Evolutionary conservation across 1,140 invertebrate genomes (phyloP).

Genomic region (Microplitis mediator): DNA sequence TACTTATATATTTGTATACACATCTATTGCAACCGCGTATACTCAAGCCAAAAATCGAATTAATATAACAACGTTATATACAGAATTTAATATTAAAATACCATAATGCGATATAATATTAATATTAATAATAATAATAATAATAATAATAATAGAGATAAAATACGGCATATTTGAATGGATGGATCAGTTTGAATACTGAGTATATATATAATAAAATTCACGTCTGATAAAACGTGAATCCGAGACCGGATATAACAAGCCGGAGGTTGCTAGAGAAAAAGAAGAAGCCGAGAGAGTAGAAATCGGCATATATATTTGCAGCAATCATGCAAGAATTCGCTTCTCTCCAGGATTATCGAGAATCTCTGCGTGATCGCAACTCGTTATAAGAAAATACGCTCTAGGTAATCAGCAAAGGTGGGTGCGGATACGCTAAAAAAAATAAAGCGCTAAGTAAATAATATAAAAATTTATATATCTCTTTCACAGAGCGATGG

Average conservation of each 20-base stretch:
- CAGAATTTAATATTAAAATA: too few relatives aligned
- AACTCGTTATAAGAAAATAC: constrained; percentile 25
- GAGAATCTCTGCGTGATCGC: constrained; percentile 23
- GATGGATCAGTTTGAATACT: background rate
- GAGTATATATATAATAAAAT: background rate
- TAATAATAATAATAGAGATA: background rate
- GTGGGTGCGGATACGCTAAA: background rate
- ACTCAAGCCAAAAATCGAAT: too few relatives aligned
- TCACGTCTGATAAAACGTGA: constrained; percentile 3
- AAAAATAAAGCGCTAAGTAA: background rate
- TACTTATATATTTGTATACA: too few relatives aligned
- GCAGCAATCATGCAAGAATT: constrained; percentile 27
- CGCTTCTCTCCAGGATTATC: constrained; percentile 14
- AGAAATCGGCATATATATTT: constrained; percentile 11
- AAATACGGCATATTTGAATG: background rate
- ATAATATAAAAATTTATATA: background rate
- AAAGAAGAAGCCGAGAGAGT: background rate
- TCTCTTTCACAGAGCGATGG: background rate
- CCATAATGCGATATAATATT: background rate
- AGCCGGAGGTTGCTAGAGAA: constrained; percentile 1
- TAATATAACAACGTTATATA: too few relatives aligned
- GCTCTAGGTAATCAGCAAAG: constrained; percentile 16
- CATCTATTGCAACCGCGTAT: too few relatives aligned
- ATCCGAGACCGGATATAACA: constrained; percentile 19
- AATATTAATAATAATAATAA: background rate